Evolutionary conservation across 2,113 vertebrate species (phyloP).

Genomic region (Cyanistes caeruleus): DNA sequence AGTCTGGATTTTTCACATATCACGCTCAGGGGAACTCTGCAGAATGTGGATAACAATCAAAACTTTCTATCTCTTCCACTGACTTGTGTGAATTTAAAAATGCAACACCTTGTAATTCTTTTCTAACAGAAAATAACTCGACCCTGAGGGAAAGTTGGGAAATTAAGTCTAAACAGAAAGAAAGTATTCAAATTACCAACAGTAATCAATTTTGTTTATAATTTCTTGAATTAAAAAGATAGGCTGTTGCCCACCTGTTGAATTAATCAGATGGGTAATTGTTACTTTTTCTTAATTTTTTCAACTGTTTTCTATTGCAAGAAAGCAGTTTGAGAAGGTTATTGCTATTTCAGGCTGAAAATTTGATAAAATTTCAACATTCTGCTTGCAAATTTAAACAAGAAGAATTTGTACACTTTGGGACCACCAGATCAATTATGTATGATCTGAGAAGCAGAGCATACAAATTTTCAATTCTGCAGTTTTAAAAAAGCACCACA

Average conservation of each 20-base stretch:
- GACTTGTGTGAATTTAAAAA: neutral
- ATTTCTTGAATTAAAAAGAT: neutral
- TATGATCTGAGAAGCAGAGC: neutral
- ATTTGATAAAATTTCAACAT: neutral
- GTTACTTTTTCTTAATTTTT: neutral
- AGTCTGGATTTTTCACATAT: neutral
- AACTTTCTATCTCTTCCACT: neutral
- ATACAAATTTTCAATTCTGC: neutral
- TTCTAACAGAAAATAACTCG: neutral
- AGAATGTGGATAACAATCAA: neutral
- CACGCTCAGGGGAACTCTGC: neutral
- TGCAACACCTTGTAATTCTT: neutral
- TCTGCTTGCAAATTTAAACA: neutral
- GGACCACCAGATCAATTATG: neutral
- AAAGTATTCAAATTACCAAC: neutral
- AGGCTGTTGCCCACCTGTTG: neutral
- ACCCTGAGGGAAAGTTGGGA: neutral
- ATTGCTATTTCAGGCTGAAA: neutral
- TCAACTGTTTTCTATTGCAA: neutral
- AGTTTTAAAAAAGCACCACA: neutral
- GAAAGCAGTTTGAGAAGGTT: neutral
- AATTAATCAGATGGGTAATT: neutral
- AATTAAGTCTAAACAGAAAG: neutral
- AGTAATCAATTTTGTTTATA: neutral
- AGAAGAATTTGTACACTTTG: neutral